phyloP scores from a whole-genome alignment of 37 sponge, comb jelly and placozoan genomes.

The Beroe ovata region DNA sequence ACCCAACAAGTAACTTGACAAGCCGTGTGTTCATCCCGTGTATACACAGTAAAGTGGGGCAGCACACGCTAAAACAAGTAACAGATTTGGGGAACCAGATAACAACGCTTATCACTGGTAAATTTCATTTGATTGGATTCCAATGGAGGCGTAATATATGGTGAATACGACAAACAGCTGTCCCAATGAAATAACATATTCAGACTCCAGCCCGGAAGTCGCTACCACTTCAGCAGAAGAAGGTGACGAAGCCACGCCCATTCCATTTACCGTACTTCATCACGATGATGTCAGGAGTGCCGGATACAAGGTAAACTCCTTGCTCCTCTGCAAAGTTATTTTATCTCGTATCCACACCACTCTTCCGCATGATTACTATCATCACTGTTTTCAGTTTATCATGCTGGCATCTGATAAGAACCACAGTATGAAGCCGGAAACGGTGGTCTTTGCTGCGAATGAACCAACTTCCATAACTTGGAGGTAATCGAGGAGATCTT shows the following conservation, averaged over 20 bases:
- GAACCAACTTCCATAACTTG: slow-evolving; percentile 27
- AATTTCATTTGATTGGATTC: too few species aligned
- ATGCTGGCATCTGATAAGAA: slow-evolving; percentile 16
- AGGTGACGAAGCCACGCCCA: too few species aligned
- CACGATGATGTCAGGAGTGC: slow-evolving; percentile 53
- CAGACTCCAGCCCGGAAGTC: too few species aligned
- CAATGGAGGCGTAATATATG: too few species aligned
- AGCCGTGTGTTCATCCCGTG: neutral
- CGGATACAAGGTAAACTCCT: slow-evolving; percentile 30
- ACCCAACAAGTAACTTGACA: neutral
- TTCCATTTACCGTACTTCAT: slow-evolving; percentile 11
- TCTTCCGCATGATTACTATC: neutral
- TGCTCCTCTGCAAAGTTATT: neutral
- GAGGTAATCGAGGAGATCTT: slow-evolving; percentile 4
- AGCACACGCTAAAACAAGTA: neutral
- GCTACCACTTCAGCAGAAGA: too few species aligned
- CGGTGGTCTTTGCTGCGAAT: slow-evolving; percentile 31
- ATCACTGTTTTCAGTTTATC: neutral
- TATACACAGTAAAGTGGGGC: neutral
- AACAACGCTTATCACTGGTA: neutral
- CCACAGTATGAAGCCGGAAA: neutral
- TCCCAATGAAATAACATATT: too few species aligned
- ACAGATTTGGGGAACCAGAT: neutral
- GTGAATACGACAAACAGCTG: too few species aligned
- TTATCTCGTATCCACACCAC: neutral